Base-by-base conservation (phyloP, 1,140 invertebrate species). In the Euwallacea fornicatus region DNA sequence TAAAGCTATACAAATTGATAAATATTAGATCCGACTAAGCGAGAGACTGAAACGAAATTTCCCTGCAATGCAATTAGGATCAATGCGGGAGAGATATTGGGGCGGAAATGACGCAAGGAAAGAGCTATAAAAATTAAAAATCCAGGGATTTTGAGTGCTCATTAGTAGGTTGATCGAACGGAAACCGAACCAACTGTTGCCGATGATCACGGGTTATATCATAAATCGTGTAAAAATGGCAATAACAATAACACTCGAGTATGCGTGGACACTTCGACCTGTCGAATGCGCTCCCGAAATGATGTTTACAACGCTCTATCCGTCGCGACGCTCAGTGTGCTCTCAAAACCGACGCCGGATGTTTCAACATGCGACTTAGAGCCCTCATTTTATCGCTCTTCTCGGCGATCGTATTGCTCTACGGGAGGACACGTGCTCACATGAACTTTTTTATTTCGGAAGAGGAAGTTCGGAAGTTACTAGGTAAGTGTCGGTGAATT, bases 361-460 rank as follows among this genome's bases (percentile, higher is more conserved):
- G 66, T 68, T 53, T 50, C 66, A 68, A 68, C 42, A 68, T 68
- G 66, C 55, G 66, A 56, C 44, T 68, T 59, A 68, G 66, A 60
- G 42, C 55, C 42, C 66, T 68, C 42, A 60, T 50, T 44, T 50
- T 68, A 46, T 60, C 66, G 66, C 56, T 68, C n/a, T 60, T 68
- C 11, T 59, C 66, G 13, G 42, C 65, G 33, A 41, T 43, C 53
- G 42, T 42, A 33, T 60, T 68, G 42, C 44, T 68, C 16, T 58
- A 59, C 56, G 60, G 71, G 11, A 69, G 47, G 41, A 53, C 60
- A 42, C 67, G 64, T 62, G 86, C 87, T 78, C 89, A 91, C 84
- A 84, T 91, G 71, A 90, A 91, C 80, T 87, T 91, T 77, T 90
- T 91, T 82, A 91, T 91, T 83, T 90, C 88, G 80, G 87, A 90